Evolutionary conservation across 2,113 vertebrate species (phyloP).

Genomic region (Neotoma lepida): DNA sequence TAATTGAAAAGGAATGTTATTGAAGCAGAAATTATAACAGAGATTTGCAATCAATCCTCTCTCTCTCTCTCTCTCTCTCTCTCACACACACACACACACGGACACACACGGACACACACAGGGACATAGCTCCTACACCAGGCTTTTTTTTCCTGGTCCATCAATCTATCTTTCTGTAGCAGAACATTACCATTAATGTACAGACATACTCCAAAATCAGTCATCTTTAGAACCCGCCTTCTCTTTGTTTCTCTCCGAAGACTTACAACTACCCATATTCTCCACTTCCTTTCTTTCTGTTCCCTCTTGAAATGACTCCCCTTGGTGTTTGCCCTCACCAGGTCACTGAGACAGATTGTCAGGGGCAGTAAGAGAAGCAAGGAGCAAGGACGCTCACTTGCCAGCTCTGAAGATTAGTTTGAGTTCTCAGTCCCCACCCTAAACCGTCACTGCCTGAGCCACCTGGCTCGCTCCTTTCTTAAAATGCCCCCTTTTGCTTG

Average conservation of each 20-base stretch:
- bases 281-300: background rate
- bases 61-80: background rate
- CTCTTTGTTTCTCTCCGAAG: too few relatives aligned
- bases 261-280: background rate
- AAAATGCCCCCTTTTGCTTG: background rate
- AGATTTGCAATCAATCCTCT: background rate
- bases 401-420: background rate
- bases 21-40: background rate
- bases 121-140: background rate
- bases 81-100: too few relatives aligned
- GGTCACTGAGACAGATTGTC: background rate
- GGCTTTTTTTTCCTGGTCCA: too few relatives aligned
- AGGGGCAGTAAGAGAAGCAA: background rate
- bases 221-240: background rate
- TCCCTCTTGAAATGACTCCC: background rate
- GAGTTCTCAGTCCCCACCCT: background rate
- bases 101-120: background rate
- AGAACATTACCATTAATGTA: background rate
- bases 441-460: background rate
- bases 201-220: background rate
- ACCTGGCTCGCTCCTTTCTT: background rate
- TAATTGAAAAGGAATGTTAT: background rate
- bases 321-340: background rate
- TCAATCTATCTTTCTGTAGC: background rate
- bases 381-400: background rate